Base-by-base conservation (phyloP, 1,140 invertebrate genomes). In the Ooceraea biroi region DNA sequence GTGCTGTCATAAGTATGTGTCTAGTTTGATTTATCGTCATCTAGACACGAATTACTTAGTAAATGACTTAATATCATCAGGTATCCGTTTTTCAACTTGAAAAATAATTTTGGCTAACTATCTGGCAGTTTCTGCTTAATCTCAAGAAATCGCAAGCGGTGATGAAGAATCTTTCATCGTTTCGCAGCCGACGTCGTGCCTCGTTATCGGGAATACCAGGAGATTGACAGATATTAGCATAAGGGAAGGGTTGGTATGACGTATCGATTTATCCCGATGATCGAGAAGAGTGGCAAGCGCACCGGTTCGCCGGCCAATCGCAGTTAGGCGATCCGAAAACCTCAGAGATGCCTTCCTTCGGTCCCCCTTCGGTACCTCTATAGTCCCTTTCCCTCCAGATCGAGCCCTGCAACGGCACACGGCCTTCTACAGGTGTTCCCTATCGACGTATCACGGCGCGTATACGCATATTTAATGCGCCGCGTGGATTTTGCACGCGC, bases 401-500 rank as follows among this genome's bases (percentile, higher is more conserved):
- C 50, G 8, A 61, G 5, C 17, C 66, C 22, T 30, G 36, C 52
- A 46, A 71, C n/a, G 63, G 76, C 36, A 22, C 36, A 12, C 63
- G 41, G 36, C 46, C 66, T 71, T 57, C 55, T 91, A 90, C 90
- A 91, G 90, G 88, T 91, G 89, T 87, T 89, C 82, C 88, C 89
- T 91, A 91, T 91, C 89, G 89, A 85, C 85, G 46, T 77, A 91
- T 89, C 90, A 88, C 85, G n/a, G 36, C 36, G 36, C 7, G 36
- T 87, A 82, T 89, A 90, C 61, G 89, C 89, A 91, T 91, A 90
- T 88, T 90, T 89, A 90, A 90, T 88, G 89, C 36, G 36, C 88
- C 83, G 88, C 86, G 89, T 89, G 89, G 88, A 90, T 91, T 90
- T 90, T 88, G 90, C 89, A 91, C 89, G 89, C 85, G 82, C 82